A percentile compares a stretch with the other conserved stretches of the same genome.
These are phyloP conservation scores for Mamestra configurata DNA, from an alignment of 1,140 invertebrate genomes.

Conservation along the genomic window DNA sequence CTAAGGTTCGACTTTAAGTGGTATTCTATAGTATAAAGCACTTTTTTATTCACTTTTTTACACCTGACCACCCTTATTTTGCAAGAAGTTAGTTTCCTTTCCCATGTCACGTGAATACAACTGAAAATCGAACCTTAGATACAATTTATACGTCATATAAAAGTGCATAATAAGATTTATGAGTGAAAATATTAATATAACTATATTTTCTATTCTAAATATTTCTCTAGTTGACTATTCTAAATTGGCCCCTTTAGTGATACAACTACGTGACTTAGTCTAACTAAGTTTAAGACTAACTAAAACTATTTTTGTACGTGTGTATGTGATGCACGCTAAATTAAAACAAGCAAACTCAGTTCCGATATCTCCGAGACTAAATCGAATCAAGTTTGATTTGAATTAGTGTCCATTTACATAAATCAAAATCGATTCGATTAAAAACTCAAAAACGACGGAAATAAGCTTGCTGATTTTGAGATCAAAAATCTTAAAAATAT, in stretches of 20 bases:
- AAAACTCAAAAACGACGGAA: neutral
- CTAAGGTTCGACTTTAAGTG: too few relatives aligned
- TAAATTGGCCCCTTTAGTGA: conserved; percentile 51
- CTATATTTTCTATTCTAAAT: conserved; percentile 31
- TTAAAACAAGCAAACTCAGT: conserved; percentile 12
- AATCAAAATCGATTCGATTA: neutral
- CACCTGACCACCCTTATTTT: too few relatives aligned
- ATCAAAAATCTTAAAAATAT: conserved; percentile 3
- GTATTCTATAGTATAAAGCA: too few relatives aligned
- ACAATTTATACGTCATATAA: conserved; percentile 28
- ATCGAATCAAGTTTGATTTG: neutral
- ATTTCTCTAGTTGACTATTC: conserved; percentile 32
- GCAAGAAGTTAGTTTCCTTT: too few relatives aligned
- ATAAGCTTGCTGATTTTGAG: neutral
- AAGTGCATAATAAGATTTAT: conserved; percentile 30
- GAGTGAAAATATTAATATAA: conserved; percentile 43
- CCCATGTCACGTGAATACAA: too few relatives aligned
- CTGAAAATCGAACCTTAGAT: neutral
- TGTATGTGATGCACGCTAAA: conserved; percentile 45
- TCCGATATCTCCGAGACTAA: neutral
- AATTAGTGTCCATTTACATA: neutral
- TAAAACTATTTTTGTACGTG: conserved; percentile 38
- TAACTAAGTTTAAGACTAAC: conserved; percentile 30
- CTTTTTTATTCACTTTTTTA: too few relatives aligned
- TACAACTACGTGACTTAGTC: conserved; percentile 47